Conservation (phyloP, 2,113 vertebrate genomes). For the Chelonoidis abingdonii region DNA sequence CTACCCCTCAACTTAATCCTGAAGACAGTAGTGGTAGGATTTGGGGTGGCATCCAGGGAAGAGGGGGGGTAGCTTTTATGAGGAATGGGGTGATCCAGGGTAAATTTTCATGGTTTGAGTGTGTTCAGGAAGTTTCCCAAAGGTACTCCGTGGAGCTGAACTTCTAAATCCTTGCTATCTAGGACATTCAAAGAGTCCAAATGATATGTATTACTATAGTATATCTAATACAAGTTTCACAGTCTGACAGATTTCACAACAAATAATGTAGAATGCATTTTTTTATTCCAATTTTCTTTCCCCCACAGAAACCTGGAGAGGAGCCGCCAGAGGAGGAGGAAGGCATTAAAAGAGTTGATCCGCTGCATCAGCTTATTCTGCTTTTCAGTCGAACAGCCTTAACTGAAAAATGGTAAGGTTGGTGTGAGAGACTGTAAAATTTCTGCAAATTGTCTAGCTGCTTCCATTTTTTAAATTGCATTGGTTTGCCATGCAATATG, state of each 20-base stretch:
- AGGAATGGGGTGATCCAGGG: background rate
- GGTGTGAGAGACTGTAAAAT: background rate
- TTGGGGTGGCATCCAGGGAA: background rate
- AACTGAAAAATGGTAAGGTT: slow-evolving; percentile 93
- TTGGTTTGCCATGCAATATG: background rate
- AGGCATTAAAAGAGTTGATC: slow-evolving; percentile 87
- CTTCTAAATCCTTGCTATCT: background rate
- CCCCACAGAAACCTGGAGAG: slow-evolving; percentile 87
- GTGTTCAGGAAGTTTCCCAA: rapidly evolving
- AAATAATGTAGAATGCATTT: background rate
- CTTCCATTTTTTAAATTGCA: background rate
- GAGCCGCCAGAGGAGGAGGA: slow-evolving; percentile 90
- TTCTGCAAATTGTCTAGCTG: background rate
- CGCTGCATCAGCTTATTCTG: slow-evolving; percentile 95
- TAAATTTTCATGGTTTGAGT: background rate
- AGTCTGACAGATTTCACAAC: background rate
- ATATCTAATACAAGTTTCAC: background rate
- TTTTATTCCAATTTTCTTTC: background rate
- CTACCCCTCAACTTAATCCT: background rate
- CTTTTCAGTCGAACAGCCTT: slow-evolving; percentile 96
- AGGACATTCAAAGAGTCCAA: background rate
- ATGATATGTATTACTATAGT: background rate
- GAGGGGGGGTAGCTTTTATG: background rate
- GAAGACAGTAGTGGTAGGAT: background rate
- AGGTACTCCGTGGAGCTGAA: background rate